Evolutionary conservation across 2,888 invertebrate genomes (phyloP).

Genomic region (Pyrocoelia pectoralis): DNA sequence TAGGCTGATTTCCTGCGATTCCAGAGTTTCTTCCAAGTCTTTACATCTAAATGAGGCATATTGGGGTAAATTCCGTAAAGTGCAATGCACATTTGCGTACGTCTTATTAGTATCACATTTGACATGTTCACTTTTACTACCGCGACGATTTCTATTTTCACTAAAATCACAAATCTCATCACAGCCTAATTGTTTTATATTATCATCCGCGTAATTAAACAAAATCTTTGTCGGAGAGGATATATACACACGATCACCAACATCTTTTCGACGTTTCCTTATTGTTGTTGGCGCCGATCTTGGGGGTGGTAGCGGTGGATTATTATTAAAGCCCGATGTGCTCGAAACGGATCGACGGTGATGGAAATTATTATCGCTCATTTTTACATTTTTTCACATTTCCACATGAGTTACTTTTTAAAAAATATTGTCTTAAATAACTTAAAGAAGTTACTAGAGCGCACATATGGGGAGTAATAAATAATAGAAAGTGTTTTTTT

Average conservation of each 20-base stretch:
- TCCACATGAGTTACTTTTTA: no score
- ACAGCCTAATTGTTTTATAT: constrained; percentile 35
- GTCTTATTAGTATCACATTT: constrained; percentile 22
- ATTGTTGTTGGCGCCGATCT: constrained; percentile 61
- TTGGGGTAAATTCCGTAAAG: not conserved
- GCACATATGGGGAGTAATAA: constrained; percentile 7
- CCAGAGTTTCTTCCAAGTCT: constrained; percentile 53
- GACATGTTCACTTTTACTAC: constrained; percentile 21
- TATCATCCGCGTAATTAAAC: constrained; percentile 53
- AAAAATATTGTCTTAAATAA: no score
- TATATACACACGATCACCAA: constrained; percentile 69
- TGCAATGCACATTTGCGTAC: not conserved
- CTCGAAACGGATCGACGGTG: constrained; percentile 36
- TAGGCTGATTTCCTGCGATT: constrained; percentile 56
- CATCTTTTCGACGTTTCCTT: constrained; percentile 65
- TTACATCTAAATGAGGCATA: constrained; percentile 35
- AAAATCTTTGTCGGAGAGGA: constrained; percentile 67
- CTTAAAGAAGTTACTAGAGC: no score
- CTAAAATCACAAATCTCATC: constrained; percentile 27
- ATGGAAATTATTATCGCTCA: constrained; percentile 5
- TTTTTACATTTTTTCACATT: constrained; percentile 18
- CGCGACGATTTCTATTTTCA: constrained; percentile 21
- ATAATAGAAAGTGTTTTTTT: constrained; percentile 11
- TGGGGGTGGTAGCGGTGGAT: constrained; percentile 50
- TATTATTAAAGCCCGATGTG: constrained; percentile 15